Base-by-base conservation (phyloP, 1,140 invertebrate species). In the Pseudomyrmex cubaensis region DNA sequence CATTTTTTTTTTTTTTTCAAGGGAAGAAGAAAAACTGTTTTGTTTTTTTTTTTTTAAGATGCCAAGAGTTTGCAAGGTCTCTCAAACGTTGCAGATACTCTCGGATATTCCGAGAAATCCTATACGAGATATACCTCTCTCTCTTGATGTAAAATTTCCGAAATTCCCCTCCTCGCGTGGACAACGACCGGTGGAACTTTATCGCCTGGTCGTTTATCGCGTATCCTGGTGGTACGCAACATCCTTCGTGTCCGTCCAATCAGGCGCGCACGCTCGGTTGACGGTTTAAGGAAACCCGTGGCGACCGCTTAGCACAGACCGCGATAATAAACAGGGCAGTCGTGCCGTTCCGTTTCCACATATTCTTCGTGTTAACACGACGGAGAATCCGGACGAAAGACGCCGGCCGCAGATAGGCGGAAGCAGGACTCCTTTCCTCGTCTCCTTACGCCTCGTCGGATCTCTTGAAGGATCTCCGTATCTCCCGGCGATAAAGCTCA, bases 221-320 rank as follows among this genome's bases (percentile, higher is more conserved):
- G 84, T 94, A 91, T 91, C 91, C 90, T 93, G 93, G 80, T 90
- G 91, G 85, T 63, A 89, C 35, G 5, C 92, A 89, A 90, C 93
- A 92, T 95, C 94, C 94, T 90, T 93, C 92, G 73, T 92, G 91
- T 87, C 88, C 88, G 85, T 92, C 91, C 76, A 90, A 90, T 90
- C 89, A 90, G 82, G 84, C 87, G 94, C 93, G 66, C 94, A 7
- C 35, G 35, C 90, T 95, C 94, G 90, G 83, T 90, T 22, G 80
- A 88, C 83, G 82, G 76, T 89, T 92, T 91, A 92, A 93, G 92
- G 92, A 93, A 93, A 90, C 86, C 85, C 87, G 90, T 83, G 90
- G 88, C 82, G 83, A 88, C 85, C 86, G 84, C 88, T 88, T 80
- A 88, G 74, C 76, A 85, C 76, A 83, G 87, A 93, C 92, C 92